These are phyloP conservation scores for Diplodus puntazzo DNA, from an alignment of 2,797 vertebrate species.

Conservation along the genomic window DNA sequence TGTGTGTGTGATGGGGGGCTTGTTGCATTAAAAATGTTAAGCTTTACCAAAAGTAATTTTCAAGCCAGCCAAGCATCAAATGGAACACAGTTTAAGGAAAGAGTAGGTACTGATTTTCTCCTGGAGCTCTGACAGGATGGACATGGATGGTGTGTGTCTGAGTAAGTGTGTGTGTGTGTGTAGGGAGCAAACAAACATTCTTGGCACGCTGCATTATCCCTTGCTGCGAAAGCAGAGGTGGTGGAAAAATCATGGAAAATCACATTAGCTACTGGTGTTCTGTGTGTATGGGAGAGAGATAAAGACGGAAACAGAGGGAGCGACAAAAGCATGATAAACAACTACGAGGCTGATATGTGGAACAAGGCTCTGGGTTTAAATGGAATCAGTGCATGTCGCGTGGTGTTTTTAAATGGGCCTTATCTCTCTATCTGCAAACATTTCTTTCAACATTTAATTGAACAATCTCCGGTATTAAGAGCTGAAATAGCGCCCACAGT, in stretches of 20 bases:
- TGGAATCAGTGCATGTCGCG: conserved; percentile 3
- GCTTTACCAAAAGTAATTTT: conserved; percentile 81
- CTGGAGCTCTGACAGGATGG: conserved; percentile 65
- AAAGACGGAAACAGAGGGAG: conserved; percentile 43
- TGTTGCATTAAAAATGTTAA: conserved; percentile 75
- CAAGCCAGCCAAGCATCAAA: conserved; percentile 81
- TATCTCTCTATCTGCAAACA: conserved; percentile 4
- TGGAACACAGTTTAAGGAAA: conserved; percentile 78
- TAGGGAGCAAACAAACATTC: conserved; percentile 59
- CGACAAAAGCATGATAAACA: conserved; percentile 43
- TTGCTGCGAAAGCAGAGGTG: conserved; percentile 56
- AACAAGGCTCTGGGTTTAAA: conserved; percentile 23
- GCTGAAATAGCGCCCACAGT: not conserved
- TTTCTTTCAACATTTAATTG: conserved; percentile 8
- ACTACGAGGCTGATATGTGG: conserved; percentile 28
- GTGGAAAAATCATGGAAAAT: conserved; percentile 54
- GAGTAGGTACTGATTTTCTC: conserved; percentile 72
- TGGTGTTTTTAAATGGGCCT: conserved; percentile 3
- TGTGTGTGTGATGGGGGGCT: not conserved
- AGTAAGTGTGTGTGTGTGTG: conserved; percentile 36
- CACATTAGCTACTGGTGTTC: conserved; percentile 39
- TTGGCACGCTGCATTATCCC: conserved; percentile 56
- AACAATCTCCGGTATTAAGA: not conserved
- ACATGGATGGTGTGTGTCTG: conserved; percentile 34
- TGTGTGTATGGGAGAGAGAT: conserved; percentile 21